A percentile compares a stretch with the other conserved stretches of the same genome.
Conservation (phyloP, 2,888 invertebrate species). For the Oscheius onirici region DNA sequence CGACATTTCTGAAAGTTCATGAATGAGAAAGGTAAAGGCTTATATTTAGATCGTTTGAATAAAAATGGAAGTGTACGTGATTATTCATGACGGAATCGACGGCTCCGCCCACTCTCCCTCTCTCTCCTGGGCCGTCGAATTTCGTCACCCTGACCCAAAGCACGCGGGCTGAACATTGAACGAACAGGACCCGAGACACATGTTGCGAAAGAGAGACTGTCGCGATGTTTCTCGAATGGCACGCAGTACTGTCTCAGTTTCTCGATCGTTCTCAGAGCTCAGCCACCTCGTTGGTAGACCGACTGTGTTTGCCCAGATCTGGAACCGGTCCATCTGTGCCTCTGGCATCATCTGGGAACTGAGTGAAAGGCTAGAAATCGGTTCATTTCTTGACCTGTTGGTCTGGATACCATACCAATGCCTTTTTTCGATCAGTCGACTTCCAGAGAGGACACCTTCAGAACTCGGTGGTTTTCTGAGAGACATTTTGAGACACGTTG, state of each 20-base stretch:
- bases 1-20: slow-evolving; percentile 25
- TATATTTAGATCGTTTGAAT: neutral
- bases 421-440: neutral
- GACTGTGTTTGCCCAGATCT: neutral
- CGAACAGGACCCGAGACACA: neutral
- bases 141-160: slow-evolving; percentile 31
- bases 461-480: neutral
- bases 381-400: neutral
- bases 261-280: neutral
- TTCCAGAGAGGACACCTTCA: neutral
- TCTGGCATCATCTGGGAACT: neutral
- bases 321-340: neutral
- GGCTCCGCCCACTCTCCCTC: slow-evolving; percentile 12
- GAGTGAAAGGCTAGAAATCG: neutral
- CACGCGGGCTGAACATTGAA: slow-evolving; percentile 28
- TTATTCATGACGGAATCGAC: slow-evolving; percentile 1
- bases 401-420: neutral
- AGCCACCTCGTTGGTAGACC: neutral
- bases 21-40: neutral
- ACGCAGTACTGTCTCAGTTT: neutral
- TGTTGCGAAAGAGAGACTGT: slow-evolving; percentile 22
- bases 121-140: slow-evolving; percentile 2
- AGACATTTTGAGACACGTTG: no score
- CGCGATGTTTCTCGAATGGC: neutral
- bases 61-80: neutral